Evolutionary conservation across 2,113 vertebrate genomes (phyloP).

Genomic region (Mesocricetus auratus): DNA sequence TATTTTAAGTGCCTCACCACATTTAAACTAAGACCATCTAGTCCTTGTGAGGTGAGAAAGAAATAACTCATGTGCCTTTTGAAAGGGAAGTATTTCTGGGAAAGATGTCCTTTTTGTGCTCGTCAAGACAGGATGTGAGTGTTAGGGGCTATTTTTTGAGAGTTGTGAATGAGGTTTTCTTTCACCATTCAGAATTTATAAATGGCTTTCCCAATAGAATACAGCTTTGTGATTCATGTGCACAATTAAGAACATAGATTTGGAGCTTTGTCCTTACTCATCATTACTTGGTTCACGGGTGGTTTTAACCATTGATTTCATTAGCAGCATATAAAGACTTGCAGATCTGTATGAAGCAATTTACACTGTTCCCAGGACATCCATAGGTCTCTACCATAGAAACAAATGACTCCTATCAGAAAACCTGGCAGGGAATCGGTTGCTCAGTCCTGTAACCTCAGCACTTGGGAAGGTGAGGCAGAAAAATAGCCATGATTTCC

Average conservation of each 20-base stretch:
- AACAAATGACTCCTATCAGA: background rate
- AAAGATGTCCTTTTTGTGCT: background rate
- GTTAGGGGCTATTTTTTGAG: background rate
- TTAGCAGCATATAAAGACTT: background rate
- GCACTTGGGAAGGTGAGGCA: background rate
- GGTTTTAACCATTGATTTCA: constrained; percentile 30
- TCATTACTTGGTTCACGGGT: background rate
- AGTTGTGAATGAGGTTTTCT: constrained; percentile 28
- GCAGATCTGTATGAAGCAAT: background rate
- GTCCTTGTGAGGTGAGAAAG: background rate
- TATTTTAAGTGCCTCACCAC: background rate
- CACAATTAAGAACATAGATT: constrained; percentile 38
- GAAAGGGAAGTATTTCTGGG: background rate
- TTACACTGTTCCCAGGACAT: background rate
- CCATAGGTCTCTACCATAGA: constrained; percentile 13
- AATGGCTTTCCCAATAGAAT: background rate
- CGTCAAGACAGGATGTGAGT: background rate
- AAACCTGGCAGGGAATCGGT: background rate
- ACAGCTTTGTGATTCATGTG: constrained; percentile 42
- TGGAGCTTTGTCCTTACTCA: background rate
- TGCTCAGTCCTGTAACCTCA: background rate
- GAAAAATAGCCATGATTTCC: background rate
- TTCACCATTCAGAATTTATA: constrained; percentile 58
- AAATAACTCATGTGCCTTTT: background rate
- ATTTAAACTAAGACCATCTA: background rate